Evolutionary conservation across 2,113 vertebrate genomes (phyloP), one percentile per base, ranked within the genome.

Genomic region (Synchiropus splendidus): DNA sequence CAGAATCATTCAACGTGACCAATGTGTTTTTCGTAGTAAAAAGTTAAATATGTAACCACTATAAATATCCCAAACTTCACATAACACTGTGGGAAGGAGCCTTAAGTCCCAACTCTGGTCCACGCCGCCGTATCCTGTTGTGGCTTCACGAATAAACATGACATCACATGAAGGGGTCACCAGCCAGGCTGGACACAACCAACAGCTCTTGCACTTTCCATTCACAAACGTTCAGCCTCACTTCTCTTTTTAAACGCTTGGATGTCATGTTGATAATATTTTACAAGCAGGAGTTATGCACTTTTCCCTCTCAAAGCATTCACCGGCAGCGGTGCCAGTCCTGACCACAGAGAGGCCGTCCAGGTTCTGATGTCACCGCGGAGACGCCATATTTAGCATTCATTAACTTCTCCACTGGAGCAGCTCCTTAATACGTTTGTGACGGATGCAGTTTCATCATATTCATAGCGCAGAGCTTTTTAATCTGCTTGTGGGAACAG

Each of bases 301-400:
- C 27, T 49, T 60, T 59, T 54, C 51, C n/a, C 62, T 67, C 45
- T 54, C 35, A 34, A 39, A 55, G 45, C 47, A 45, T 39, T 48
- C 45, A 40, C 41, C 45, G 40, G 43, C 42, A 42, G 30, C 42
- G 44, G 51, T 68, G 71, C 70, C 69, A 58, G 52, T 71, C 44
- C 54, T 64, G 67, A 73, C 75, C 78, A 66, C 78, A 75, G 37
- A 48, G 59, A 48, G 48, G 18, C 41, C 5, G 12, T 60, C 65
- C 14, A 76, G 59, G 64, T 48, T 27, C 61, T 74, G 70, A 72
- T 57, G 66, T 74, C 72, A 78, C 48, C 47, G 38, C 21, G 27
- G 27, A 61, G 39, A 31, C 47, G 55, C 49, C 53, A 57, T 63
- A 58, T 71, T 69, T 67, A 54, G 42, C 33, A 57, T 65, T 38